Base-by-base conservation (phyloP, 1,140 invertebrate species). In the Atta cephalotes region DNA sequence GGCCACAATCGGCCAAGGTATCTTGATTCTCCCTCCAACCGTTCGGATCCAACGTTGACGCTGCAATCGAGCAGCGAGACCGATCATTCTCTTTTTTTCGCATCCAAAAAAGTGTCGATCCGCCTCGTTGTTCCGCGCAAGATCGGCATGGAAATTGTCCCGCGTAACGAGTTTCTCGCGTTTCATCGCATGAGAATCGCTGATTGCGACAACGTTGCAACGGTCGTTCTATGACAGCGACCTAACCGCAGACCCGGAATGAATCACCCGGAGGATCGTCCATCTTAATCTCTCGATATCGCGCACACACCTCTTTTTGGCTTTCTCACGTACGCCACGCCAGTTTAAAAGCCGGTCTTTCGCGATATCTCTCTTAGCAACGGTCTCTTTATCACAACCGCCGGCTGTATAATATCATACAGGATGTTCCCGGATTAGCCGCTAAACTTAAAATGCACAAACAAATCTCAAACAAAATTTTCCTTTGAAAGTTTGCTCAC, bases 261-360 rank as follows among this genome's bases (percentile, higher is more conserved):
- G 93, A 94, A 92, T 94, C 93, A 94, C 87, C 91, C 89, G 80
- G 74, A 89, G 89, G 90, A 92, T 87, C 45, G 84, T 79, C 80
- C 91, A 85, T 80, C 89, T 84, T 72, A 86, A 89, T 91, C 86
- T 80, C 86, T 88, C 70, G 82, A 72, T 86, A 86, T 88, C 56
- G 53, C 62, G 31, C 35, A 9, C 35, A 14, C 74, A 71, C 65
- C 72, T 58, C 49, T 70, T 49, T 85, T 87, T 35, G 78, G 53
- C 56, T 76, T 71, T 71, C 45, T 51, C 53, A 56, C 25, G 63
- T 78, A 65, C n/a, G 21, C 16, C 62, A 9, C 12, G 25, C 18
- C 28, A 10, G 62, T 74, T 86, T 45, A 58, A 45, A 49, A 21
- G 39, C 51, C 28, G 14, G 2, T 81, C 77, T 39, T 28, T 16